phyloP scores from a whole-genome alignment of 2,797 vertebrate genomes.

The Parauchenoglanis punctatus region DNA sequence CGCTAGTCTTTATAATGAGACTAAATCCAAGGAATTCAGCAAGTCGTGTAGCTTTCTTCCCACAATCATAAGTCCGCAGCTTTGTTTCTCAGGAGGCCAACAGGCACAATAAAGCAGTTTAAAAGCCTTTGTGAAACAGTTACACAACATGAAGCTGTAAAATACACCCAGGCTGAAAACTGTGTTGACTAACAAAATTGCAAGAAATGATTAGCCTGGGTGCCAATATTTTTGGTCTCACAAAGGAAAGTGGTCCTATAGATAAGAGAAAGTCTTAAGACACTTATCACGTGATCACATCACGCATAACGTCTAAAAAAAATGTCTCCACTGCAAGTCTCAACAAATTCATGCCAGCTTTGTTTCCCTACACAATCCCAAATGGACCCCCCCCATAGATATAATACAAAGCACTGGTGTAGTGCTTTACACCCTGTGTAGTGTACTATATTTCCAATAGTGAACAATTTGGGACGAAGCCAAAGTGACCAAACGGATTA shows the following conservation, averaged over 20 bases:
- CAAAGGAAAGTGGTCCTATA: background rate
- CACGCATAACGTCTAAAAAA: background rate
- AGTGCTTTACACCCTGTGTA: background rate
- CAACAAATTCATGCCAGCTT: background rate
- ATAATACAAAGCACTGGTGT: background rate
- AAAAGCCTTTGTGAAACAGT: constrained; percentile 34
- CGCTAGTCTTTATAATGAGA: constrained; percentile 4
- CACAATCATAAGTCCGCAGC: constrained; percentile 18
- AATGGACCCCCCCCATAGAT: background rate
- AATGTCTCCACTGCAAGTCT: background rate
- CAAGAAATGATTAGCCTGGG: too few species aligned
- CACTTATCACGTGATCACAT: background rate
- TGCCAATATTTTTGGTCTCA: background rate
- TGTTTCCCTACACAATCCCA: background rate
- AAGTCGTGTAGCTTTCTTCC: constrained; percentile 25
- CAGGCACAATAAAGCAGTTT: constrained; percentile 40
- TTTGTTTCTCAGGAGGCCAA: constrained; percentile 31
- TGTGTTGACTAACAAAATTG: background rate
- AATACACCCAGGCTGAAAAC: constrained; percentile 2
- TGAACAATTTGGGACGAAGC: background rate
- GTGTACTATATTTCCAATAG: background rate
- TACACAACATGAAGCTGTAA: constrained; percentile 16
- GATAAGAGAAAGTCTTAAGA: background rate
- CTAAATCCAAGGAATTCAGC: background rate
- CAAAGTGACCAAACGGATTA: background rate